Base-by-base conservation (phyloP, 2,113 vertebrate genomes). In the Todiramphus chloris region DNA sequence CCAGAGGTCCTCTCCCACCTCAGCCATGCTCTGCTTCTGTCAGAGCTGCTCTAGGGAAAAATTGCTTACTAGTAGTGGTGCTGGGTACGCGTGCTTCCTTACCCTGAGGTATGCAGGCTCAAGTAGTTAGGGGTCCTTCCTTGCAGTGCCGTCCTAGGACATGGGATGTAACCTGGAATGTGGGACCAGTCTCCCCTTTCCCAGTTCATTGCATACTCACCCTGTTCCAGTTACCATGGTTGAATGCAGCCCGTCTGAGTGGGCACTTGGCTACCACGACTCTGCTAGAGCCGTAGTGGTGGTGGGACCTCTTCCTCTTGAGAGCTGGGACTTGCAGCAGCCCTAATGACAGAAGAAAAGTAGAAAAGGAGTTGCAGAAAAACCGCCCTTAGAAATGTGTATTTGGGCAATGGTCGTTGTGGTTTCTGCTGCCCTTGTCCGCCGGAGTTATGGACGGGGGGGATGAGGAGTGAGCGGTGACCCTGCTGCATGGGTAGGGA, bases 1-100 rank as follows among this genome's bases (percentile, higher is more conserved):
- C 17, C 62, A 1, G 33, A 28, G 19, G 19, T 16, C 19, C 25
- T 50, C 5, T 82, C 19, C 46, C 41, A 12, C 12, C 8, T 53
- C 12, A 33, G 0, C 21, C 69, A 0, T 44, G 8, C 68, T 16
- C 30, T 4, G 24, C 1, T 20, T 50, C 56, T 4, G 1, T 21
- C 1, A 0, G 67, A 5, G 44, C 25, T 59, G 64, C 15, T 60
- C 37, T 23, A 27, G 31, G 30, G 50, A 7, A 27, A 24, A 24
- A 28, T 39, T 6, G 4, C 17, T 16, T 56, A 2, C 48, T 5
- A 11, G 56, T 8, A 13, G 43, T 35, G 31, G 87, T 20, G 0
- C 6, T 33, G 8, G 55, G 0, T 76, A 0, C 33, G 39, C 35
- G 60, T 68, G 39, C 24, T 58, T 25, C 48, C 11, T 21, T 16